Percentiles rank a stretch among this genome's conserved stretches.
Evolutionary conservation across 2,113 vertebrate species (phyloP).

Genomic region (Thymallus thymallus): DNA sequence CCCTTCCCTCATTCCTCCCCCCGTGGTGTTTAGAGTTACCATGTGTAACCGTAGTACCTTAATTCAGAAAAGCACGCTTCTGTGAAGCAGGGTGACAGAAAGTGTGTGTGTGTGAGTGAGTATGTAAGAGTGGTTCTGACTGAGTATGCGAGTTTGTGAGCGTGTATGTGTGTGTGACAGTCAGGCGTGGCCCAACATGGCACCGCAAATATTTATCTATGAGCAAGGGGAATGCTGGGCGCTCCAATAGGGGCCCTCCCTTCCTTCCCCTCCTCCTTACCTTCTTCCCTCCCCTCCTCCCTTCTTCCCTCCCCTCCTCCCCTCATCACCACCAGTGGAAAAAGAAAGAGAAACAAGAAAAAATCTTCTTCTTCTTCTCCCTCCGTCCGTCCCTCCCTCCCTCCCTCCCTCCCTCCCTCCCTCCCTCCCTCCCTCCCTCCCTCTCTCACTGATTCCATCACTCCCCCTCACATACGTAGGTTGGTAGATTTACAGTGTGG

Average conservation of each 20-base stretch:
- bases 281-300: no score
- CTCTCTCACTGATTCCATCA: not conserved
- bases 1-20: no score
- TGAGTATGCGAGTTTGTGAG: no score
- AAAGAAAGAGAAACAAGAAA: slow-evolving; percentile 3
- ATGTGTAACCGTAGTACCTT: slow-evolving; percentile 16
- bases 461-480: no score
- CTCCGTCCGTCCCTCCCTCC: not conserved
- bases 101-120: slow-evolving; percentile 6
- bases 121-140: slow-evolving; percentile 4
- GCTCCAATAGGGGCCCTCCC: slow-evolving; percentile 15
- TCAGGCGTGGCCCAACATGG: slow-evolving; percentile 18
- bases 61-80: not conserved
- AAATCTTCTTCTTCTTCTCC: not conserved
- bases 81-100: not conserved
- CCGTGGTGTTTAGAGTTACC: slow-evolving; percentile 15
- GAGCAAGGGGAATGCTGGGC: slow-evolving; percentile 19
- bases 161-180: slow-evolving; percentile 17
- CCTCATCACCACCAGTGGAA: slow-evolving; percentile 1
- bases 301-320: slow-evolving; percentile 28
- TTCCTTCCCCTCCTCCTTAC: no score
- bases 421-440: not conserved
- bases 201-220: slow-evolving; percentile 65
- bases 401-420: not conserved
- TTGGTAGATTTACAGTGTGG: slow-evolving; percentile 3